Evolutionary conservation across 1,140 invertebrate species (phyloP).

Genomic region (Drosophila ananassae): DNA sequence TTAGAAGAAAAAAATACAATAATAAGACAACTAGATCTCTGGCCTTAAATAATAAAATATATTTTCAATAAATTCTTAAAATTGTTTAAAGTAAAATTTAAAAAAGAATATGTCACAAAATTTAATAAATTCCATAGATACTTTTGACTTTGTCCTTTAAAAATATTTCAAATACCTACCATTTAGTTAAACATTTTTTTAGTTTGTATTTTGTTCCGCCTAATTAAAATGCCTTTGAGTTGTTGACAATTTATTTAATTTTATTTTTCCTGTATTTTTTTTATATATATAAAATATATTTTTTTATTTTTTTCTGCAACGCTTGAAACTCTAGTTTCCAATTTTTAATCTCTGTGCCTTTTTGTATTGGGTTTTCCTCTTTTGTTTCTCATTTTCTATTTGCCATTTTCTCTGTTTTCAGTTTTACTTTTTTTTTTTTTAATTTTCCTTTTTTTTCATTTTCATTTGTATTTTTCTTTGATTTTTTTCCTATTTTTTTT

Average conservation of each 20-base stretch:
- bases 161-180: neutral
- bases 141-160: neutral
- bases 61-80: no score
- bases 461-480: constrained; percentile 16
- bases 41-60: no score
- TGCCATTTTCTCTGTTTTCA: constrained; percentile 30
- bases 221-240: constrained; percentile 7
- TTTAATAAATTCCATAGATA: no score
- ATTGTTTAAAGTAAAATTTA: no score
- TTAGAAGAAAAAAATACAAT: no score
- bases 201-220: neutral
- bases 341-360: constrained; percentile 25
- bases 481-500: constrained; percentile 9
- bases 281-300: constrained; percentile 4
- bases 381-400: constrained; percentile 43
- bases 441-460: constrained; percentile 24
- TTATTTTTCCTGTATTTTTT: constrained; percentile 4
- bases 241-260: constrained; percentile 12
- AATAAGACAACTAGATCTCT: no score
- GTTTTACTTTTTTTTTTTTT: constrained; percentile 23
- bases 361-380: constrained; percentile 20
- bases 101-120: no score
- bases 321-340: neutral
- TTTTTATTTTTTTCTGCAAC: constrained; percentile 1
- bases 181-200: neutral